Base-by-base conservation (phyloP, 1,140 invertebrate species). In the Orussus abietinus region DNA sequence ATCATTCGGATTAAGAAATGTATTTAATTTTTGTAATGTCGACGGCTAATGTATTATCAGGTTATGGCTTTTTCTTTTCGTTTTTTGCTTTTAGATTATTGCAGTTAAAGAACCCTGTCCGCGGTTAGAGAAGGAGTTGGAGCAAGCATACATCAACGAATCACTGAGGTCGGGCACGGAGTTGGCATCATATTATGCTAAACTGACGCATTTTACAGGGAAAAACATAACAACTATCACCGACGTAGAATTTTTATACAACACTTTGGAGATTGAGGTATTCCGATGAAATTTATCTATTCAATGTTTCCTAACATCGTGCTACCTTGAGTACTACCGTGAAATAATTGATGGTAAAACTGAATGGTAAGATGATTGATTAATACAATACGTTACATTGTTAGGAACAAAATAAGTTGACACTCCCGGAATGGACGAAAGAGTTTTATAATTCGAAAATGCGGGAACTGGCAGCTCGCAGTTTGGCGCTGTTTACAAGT, bases 1-100 rank as follows among this genome's bases (percentile, higher is more conserved):
- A n/a, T n/a, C n/a, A n/a, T n/a, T 52, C 80, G 22, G 88, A 91
- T 64, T 80, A 81, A 62, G 87, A 90, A 76, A 71, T 67, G 71
- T 21, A 48, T 19, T 28, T 31, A 4, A 17, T 10, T 11, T 11
- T 29, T 44, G 28, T 38, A 18, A 35, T 3, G 29, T 30, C 38
- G 19, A n/a, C n/a, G n/a, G n/a, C n/a, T n/a, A n/a, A n/a, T n/a
- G n/a, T n/a, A n/a, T n/a, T n/a, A n/a, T n/a, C 19, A 10, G 17
- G 29, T n/a, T 26, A 35, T 7, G 41, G 13, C 12, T 28, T 35
- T 36, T 12, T 0, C 5, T 26, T 18, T 38, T 21, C 36, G 19
- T 47, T 32, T 43, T 44, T 26, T 33, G 41, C 44, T 46, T 59
- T 62, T 45, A 82, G 81, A 55, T 78, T 20, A 68, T 85, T 39